Conservation (phyloP, 2,888 invertebrate species). For the Agonopterix subpropinquella region DNA sequence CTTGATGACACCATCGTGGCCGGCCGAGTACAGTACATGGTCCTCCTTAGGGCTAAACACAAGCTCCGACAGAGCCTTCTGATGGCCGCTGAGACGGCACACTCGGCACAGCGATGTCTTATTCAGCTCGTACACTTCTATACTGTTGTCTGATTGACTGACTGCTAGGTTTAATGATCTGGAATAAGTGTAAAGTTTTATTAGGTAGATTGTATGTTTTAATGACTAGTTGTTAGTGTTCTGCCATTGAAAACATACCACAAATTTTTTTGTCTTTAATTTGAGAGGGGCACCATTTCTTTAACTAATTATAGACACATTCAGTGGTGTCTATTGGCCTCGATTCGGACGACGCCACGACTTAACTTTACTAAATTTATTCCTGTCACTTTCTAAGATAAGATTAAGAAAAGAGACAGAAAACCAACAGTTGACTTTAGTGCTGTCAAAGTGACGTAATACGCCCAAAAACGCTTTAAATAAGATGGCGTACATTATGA, state of each 20-base stretch:
- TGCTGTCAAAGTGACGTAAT: too few species aligned
- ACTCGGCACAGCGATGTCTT: constrained; percentile 40
- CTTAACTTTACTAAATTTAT: too few species aligned
- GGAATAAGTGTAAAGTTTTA: constrained; percentile 10
- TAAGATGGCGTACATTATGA: too few species aligned
- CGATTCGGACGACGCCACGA: too few species aligned
- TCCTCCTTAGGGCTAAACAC: constrained; percentile 75
- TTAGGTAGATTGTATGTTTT: not conserved
- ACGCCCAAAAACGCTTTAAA: too few species aligned
- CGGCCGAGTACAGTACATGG: constrained; percentile 75
- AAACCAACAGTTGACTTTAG: too few species aligned
- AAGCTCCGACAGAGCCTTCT: constrained; percentile 68
- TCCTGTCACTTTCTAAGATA: too few species aligned
- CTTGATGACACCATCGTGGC: constrained; percentile 73
- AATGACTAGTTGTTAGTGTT: not conserved
- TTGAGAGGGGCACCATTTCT: too few species aligned
- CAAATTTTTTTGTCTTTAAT: too few species aligned
- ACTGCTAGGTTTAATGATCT: constrained; percentile 55
- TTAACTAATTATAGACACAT: too few species aligned
- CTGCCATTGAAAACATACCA: not conserved
- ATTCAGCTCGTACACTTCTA: constrained; percentile 55
- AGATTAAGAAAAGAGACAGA: too few species aligned
- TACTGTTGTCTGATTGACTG: constrained; percentile 45
- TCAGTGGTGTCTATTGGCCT: too few species aligned
- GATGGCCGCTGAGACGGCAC: constrained; percentile 60